Base-by-base conservation (phyloP, 2,797 vertebrate genomes). In the Adrianichthys oophorus region DNA sequence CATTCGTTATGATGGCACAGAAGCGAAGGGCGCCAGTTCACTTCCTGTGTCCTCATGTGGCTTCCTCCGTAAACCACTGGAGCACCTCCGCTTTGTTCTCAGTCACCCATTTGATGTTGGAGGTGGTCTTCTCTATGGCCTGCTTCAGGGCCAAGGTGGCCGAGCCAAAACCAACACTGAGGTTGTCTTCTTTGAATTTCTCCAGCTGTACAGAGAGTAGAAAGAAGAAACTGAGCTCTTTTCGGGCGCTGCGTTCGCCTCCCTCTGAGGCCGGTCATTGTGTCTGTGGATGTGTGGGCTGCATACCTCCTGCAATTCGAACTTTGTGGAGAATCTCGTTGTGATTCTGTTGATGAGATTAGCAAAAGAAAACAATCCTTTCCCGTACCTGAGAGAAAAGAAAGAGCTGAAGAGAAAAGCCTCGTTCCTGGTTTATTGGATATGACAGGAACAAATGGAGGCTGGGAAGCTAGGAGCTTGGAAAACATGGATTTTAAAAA, bases 21-120 rank as follows among this genome's bases (percentile, higher is more conserved):
- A 37, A 37, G 12, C 12, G 10, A 2, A 61, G 15, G 41, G 32
- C 55, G 40, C 29, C 40, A 4, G 4, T 46, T 16, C 16, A 14
- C 32, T 42, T 15, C 49, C 16, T 12, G 56, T 43, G 46, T 57
- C 16, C 49, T 89, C 65, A 85, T 37, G 46, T 51, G 16, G 80
- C 74, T 70, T 90, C 76, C 0, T 12, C 14, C 4, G 24, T 16
- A 18, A 98, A 92, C 96, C 97, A 98, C 1, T 2, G 0, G 13
- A 89, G 54, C 57, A 98, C 91, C 0, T 0, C 1, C 0, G 24
- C 67, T 85, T 80, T 87, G 89, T 98, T 98, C 47, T 93, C 86
- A 0, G 66, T 74, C 85, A 97, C 87, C 97, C 97, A 99, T 29
- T 90, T 92, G 63, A 98, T 96, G 84, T 97, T 98, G 60, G 93